These are phyloP conservation scores for Heliothis peltigera DNA, from an alignment of 2,888 invertebrate species.

Conservation along the genomic window DNA sequence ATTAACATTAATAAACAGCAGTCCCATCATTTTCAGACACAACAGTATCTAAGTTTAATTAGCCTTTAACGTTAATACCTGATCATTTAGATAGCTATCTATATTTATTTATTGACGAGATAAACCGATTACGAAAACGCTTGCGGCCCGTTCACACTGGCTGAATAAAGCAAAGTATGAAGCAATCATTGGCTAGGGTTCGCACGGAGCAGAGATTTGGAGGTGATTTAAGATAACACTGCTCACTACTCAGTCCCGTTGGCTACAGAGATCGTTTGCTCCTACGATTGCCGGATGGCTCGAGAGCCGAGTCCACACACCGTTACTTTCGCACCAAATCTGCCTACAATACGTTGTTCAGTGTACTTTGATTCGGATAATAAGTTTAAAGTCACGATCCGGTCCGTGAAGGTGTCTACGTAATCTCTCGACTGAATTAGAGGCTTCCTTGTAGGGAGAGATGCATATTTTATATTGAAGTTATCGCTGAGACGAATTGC, in stretches of 20 bases:
- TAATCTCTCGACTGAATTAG: constrained; percentile 84
- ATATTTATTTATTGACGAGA: constrained; percentile 48
- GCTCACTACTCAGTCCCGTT: constrained; percentile 77
- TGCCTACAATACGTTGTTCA: constrained; percentile 84
- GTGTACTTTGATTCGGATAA: constrained; percentile 85
- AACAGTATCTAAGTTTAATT: constrained; percentile 2
- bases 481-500: constrained; percentile 70
- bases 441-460: constrained; percentile 82
- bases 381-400: constrained; percentile 87
- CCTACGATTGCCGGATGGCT: constrained; percentile 75
- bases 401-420: constrained; percentile 80
- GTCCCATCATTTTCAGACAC: constrained; percentile 17
- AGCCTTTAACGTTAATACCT: constrained; percentile 21
- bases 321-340: constrained; percentile 87
- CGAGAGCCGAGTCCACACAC: constrained; percentile 70
- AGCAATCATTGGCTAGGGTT: constrained; percentile 45
- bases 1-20: too few species aligned
- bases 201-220: constrained; percentile 75
- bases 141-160: constrained; percentile 26
- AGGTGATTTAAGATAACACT: constrained; percentile 81
- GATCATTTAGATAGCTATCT: constrained; percentile 28
- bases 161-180: constrained; percentile 46
- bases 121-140: constrained; percentile 53
- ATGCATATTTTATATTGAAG: constrained; percentile 77
- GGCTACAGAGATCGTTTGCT: constrained; percentile 78